Conservation (phyloP, 2,113 vertebrate species). For the Gyps fulvus region DNA sequence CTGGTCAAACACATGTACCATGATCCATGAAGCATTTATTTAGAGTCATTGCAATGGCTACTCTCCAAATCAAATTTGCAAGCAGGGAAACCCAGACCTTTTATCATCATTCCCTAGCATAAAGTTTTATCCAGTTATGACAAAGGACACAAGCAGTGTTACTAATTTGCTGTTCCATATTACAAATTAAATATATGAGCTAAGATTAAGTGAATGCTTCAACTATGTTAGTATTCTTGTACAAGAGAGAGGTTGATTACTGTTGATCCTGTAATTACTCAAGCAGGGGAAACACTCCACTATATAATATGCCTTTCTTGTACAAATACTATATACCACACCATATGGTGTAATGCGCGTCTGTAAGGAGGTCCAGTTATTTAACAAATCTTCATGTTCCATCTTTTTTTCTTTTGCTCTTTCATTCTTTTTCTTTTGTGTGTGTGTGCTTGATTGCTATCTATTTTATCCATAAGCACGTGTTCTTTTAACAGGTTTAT, state of each 20-base stretch:
- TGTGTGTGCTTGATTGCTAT: not conserved
- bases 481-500: constrained; percentile 32
- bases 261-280: not conserved
- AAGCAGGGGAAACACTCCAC: not conserved
- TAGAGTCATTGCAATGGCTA: not conserved
- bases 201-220: not conserved
- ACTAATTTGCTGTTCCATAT: not conserved
- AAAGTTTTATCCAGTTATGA: not conserved
- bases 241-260: not conserved
- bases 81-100: not conserved
- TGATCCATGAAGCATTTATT: not conserved
- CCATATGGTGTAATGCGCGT: accelerated
- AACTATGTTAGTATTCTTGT: not conserved
- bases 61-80: not conserved
- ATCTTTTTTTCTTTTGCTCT: not conserved
- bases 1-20: not conserved
- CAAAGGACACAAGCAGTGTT: not conserved
- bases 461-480: not conserved
- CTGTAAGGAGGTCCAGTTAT: not conserved
- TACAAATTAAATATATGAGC: not conserved
- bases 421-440: not conserved
- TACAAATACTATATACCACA: not conserved
- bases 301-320: not conserved
- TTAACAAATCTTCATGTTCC: not conserved
- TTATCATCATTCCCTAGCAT: not conserved